phyloP scores from a whole-genome alignment of 2,888 invertebrate genomes.

The Peribatodes rhomboidaria region DNA sequence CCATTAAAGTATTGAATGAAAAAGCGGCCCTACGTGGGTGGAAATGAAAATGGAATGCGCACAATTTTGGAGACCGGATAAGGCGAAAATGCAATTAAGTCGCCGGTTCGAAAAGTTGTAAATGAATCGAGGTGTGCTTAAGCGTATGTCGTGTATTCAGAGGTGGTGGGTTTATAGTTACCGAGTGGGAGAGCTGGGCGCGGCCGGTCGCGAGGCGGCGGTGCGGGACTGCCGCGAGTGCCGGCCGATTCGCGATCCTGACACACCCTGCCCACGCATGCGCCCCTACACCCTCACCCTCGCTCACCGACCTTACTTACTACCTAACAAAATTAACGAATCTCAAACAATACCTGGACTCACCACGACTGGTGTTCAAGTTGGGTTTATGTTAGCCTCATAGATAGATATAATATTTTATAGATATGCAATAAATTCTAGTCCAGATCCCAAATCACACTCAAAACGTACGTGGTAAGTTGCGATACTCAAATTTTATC shows the following conservation, averaged over 20 bases:
- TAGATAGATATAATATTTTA: background rate
- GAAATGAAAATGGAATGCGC: conserved; percentile 65
- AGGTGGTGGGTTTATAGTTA: conserved; percentile 40
- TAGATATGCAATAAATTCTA: too few species aligned
- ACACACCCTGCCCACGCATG: conserved; percentile 84
- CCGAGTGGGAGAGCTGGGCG: conserved; percentile 48
- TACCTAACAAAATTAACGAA: conserved; percentile 48
- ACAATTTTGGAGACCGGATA: conserved; percentile 57
- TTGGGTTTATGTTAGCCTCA: background rate
- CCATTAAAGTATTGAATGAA: conserved; percentile 43
- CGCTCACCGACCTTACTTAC: conserved; percentile 52
- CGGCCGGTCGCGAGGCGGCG: conserved; percentile 59
- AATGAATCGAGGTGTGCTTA: conserved; percentile 39
- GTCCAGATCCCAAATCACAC: too few species aligned
- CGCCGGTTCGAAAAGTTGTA: conserved; percentile 18
- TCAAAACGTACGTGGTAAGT: too few species aligned
- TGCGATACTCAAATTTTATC: too few species aligned
- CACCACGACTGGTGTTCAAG: background rate
- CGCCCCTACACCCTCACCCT: conserved; percentile 59
- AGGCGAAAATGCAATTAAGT: conserved; percentile 31
- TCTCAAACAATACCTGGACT: conserved; percentile 48
- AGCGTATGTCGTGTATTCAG: conserved; percentile 12
- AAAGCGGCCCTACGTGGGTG: conserved; percentile 67
- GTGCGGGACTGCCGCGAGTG: conserved; percentile 74
- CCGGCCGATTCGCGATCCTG: conserved; percentile 59